These are phyloP conservation scores for Plutomurus gul DNA, from an alignment of 1,140 invertebrate species.

Conservation along the genomic window DNA sequence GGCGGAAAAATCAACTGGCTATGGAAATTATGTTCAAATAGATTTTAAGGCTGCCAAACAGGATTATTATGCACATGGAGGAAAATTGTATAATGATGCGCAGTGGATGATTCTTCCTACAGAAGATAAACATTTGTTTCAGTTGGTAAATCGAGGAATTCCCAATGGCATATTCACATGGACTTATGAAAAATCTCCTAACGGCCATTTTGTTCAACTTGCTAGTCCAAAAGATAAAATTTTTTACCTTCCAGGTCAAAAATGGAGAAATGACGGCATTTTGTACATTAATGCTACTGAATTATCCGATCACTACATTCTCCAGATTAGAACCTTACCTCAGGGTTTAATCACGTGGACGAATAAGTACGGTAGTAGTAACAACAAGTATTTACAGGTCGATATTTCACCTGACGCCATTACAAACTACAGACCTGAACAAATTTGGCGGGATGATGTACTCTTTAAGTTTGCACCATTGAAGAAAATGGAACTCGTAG, in stretches of 20 bases:
- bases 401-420: neutral
- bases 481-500: neutral
- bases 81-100: neutral
- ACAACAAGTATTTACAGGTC: neutral
- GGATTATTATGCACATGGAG: neutral
- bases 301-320: neutral
- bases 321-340: neutral
- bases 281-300: neutral
- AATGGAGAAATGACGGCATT: neutral
- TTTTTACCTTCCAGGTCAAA: neutral
- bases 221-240: neutral
- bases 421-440: neutral
- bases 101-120: neutral
- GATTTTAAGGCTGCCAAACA: neutral
- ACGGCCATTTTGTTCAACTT: neutral
- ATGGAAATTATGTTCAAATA: neutral
- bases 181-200: neutral
- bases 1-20: neutral
- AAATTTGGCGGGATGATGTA: conserved; percentile 1
- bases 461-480: neutral
- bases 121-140: neutral
- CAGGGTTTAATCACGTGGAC: neutral
- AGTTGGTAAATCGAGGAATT: neutral
- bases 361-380: neutral
- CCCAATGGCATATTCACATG: neutral